phyloP scores from a whole-genome alignment of 1,140 invertebrate species.

The Lucilia sericata region DNA sequence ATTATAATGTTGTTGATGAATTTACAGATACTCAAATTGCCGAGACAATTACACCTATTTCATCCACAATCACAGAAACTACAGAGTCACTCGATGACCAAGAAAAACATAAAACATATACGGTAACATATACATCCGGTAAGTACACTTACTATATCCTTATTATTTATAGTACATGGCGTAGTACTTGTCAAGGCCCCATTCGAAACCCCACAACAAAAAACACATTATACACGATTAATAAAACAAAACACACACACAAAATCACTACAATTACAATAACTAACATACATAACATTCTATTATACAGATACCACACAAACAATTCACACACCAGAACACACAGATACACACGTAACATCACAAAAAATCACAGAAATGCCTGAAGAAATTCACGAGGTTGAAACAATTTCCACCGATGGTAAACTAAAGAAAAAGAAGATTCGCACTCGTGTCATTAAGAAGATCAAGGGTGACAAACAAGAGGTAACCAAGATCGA shows the following conservation, averaged over 20 bases:
- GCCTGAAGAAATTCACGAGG: constrained; percentile 34
- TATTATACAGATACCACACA: constrained; percentile 69
- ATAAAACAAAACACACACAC: constrained; percentile 50
- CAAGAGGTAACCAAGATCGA: constrained; percentile 52
- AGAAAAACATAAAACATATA: constrained; percentile 25
- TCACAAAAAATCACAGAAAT: constrained; percentile 51
- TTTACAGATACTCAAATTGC: constrained; percentile 15
- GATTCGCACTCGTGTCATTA: constrained; percentile 43
- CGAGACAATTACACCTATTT: constrained; percentile 24
- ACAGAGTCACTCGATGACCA: neutral
- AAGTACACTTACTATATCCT: constrained; percentile 38
- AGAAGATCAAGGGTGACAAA: constrained; percentile 44
- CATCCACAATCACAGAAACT: constrained; percentile 31
- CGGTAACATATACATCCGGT: constrained; percentile 45
- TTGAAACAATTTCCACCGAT: constrained; percentile 34
- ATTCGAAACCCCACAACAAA: constrained; percentile 47
- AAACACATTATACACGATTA: constrained; percentile 67
- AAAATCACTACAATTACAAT: constrained; percentile 55
- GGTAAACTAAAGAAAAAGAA: constrained; percentile 38
- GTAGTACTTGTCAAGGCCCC: constrained; percentile 58
- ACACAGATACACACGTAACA: constrained; percentile 67
- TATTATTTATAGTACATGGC: constrained; percentile 46
- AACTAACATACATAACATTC: constrained; percentile 53
- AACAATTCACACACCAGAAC: constrained; percentile 67
- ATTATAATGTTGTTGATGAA: neutral